Conservation (phyloP, 2,113 vertebrate species). For the Chinchilla lanigera region DNA sequence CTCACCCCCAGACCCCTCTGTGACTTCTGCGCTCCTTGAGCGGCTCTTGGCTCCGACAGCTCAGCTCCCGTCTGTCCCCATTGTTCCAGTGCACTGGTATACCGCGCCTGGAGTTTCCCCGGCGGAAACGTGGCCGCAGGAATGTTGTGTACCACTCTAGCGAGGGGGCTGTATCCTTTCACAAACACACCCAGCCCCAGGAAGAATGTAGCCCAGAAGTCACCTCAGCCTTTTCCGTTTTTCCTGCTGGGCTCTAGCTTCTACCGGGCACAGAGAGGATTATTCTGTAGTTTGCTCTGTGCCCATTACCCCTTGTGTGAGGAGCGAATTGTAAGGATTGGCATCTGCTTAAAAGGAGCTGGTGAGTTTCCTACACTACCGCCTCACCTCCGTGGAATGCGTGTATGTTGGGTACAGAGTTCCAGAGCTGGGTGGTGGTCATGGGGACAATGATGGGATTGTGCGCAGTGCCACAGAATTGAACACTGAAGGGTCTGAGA, state of each 20-base stretch:
- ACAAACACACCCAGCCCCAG: slow-evolving; percentile 62
- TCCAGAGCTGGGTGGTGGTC: neutral
- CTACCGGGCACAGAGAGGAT: neutral
- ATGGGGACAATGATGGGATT: too few relatives aligned
- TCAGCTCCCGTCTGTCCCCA: slow-evolving; percentile 11
- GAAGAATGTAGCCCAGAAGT: slow-evolving; percentile 45
- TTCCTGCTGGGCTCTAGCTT: neutral
- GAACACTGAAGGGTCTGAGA: neutral
- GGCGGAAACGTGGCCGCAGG: slow-evolving; percentile 56
- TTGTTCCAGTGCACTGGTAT: neutral
- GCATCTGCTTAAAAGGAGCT: neutral
- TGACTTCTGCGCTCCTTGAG: neutral
- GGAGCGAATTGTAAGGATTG: neutral
- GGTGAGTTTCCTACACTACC: neutral
- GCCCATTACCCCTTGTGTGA: neutral
- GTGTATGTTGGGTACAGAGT: neutral
- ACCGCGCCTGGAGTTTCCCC: neutral
- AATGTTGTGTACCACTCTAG: slow-evolving; percentile 14
- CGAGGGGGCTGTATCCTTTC: slow-evolving; percentile 59
- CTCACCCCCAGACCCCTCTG: neutral
- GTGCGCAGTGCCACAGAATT: neutral
- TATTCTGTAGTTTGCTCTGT: neutral
- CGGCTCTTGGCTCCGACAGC: slow-evolving; percentile 48
- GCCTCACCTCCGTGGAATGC: neutral
- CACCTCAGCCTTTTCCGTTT: neutral